Evolutionary conservation across 2,797 vertebrate genomes (phyloP), one percentile per base, ranked within the genome.

Genomic region (Pseudopleuronectes americanus): DNA sequence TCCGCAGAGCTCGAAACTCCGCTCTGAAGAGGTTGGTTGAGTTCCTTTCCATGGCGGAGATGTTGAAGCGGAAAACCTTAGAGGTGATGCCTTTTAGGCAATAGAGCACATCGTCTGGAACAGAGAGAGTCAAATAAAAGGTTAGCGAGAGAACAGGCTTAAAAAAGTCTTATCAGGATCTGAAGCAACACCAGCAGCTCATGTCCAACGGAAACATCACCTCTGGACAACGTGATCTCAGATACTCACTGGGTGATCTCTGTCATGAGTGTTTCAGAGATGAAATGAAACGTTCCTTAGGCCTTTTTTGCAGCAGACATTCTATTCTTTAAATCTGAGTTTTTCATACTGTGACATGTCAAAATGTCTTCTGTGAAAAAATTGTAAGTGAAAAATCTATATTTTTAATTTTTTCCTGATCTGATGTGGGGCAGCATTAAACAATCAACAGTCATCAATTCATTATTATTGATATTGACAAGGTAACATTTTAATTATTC

Each of bases 21-120:
- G 97, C 97, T 76, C 96, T 94, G 91, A 97, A 97, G 31, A 98
- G 92, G 90, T 96, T 96, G 90, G 95, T 97, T 58, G 95, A 93
- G 84, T 97, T 98, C 89, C 95, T 96, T 89, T 98, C 97, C 93
- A 97, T 96, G 3, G 95, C 92, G 0, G 96, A 95, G 66, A 98
- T 95, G 0, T 96, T 96, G 90, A 98, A 98, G 69, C 95, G 96
- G 90, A 98, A 98, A 77, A 97, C 91, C 2, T 96, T 97, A 64
- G 96, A 97, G 65, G 90, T 96, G 74, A 96, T 93, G 67, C 96
- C 94, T 90, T 97, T 97, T 66, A 94, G 95, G 85, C 96, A 97
- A 86, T 94, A 94, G 3, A 89, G 91, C 89, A 97, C 74, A 81
- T 97, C 96, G 52, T 97, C 96, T 97, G 92, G 55, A 90, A 92